Conservation (phyloP, 2,888 invertebrate genomes). For the Portevinia maculata region DNA sequence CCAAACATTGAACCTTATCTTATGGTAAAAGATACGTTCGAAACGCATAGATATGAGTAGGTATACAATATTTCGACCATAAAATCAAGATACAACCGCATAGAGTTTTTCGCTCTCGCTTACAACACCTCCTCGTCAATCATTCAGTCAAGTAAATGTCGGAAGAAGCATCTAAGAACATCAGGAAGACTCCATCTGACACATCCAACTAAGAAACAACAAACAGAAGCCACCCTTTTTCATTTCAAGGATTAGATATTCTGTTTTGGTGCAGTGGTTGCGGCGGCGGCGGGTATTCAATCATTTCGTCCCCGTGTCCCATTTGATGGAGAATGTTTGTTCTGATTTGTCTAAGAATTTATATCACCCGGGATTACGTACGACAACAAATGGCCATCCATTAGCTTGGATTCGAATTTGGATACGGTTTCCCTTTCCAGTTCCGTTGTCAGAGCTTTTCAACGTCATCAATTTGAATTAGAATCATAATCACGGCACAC, state of each 20-base stretch:
- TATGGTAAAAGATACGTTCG: slow-evolving; percentile 22
- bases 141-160: slow-evolving; percentile 67
- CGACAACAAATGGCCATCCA: slow-evolving; percentile 68
- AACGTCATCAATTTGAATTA: slow-evolving; percentile 48
- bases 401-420: slow-evolving; percentile 23
- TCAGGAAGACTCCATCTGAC: slow-evolving; percentile 70
- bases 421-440: too few species aligned
- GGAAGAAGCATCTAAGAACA: slow-evolving; percentile 68
- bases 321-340: slow-evolving; percentile 60
- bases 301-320: slow-evolving; percentile 50
- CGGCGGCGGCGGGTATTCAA: slow-evolving; percentile 41
- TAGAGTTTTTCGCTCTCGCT: slow-evolving; percentile 36
- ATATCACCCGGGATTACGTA: slow-evolving; percentile 66
- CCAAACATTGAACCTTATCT: slow-evolving; percentile 46
- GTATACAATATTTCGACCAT: too few species aligned
- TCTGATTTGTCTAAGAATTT: slow-evolving; percentile 66
- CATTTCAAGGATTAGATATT: slow-evolving; percentile 35
- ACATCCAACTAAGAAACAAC: slow-evolving; percentile 54
- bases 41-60: slow-evolving; percentile 1
- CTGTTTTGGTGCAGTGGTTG: slow-evolving; percentile 23
- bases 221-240: slow-evolving; percentile 67
- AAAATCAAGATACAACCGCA: slow-evolving; percentile 33
- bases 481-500: slow-evolving; percentile 41
- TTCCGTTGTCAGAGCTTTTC: slow-evolving; percentile 38
- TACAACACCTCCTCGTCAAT: slow-evolving; percentile 58